A percentile compares a stretch with the other conserved stretches of the same genome.
These are phyloP conservation scores for Perizoma affinitatum DNA, from an alignment of 2,888 invertebrate genomes.

Conservation along the genomic window DNA sequence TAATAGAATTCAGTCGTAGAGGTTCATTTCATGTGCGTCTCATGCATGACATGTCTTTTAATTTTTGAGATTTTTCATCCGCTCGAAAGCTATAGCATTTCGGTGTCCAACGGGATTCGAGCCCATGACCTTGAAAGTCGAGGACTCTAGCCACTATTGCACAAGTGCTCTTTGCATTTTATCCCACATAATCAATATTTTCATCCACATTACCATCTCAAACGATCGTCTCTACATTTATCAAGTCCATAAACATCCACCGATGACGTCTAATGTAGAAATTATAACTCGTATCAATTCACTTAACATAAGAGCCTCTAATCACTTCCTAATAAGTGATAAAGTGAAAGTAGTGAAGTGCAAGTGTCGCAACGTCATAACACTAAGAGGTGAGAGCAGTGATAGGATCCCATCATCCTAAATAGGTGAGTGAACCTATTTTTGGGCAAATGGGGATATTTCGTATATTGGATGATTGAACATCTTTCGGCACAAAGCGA, in stretches of 20 bases:
- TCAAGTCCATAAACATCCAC: constrained; percentile 26
- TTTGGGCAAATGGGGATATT: not conserved
- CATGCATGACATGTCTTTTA: too few relatives aligned
- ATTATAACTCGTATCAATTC: constrained; percentile 27
- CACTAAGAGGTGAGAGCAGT: constrained; percentile 29
- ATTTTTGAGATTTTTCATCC: too few relatives aligned
- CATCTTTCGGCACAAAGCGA: too few relatives aligned
- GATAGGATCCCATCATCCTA: constrained; percentile 5
- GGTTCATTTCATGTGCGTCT: too few relatives aligned
- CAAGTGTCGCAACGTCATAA: constrained; percentile 44
- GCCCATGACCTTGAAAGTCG: too few relatives aligned
- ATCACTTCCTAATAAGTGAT: constrained; percentile 60
- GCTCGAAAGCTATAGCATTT: too few relatives aligned
- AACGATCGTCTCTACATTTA: constrained; percentile 20
- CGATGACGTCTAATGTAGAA: constrained; percentile 17
- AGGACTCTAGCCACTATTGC: too few relatives aligned
- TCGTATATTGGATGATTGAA: not conserved
- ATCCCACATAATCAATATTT: too few relatives aligned
- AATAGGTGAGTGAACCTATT: constrained; percentile 2
- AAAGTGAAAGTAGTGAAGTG: constrained; percentile 56
- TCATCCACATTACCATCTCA: constrained; percentile 18
- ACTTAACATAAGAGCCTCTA: constrained; percentile 33
- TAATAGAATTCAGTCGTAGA: too few relatives aligned
- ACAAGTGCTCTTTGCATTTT: too few relatives aligned
- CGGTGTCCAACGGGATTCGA: too few relatives aligned